phyloP scores from a whole-genome alignment of 2,888 invertebrate genomes.

The Cantharis lateralis region DNA sequence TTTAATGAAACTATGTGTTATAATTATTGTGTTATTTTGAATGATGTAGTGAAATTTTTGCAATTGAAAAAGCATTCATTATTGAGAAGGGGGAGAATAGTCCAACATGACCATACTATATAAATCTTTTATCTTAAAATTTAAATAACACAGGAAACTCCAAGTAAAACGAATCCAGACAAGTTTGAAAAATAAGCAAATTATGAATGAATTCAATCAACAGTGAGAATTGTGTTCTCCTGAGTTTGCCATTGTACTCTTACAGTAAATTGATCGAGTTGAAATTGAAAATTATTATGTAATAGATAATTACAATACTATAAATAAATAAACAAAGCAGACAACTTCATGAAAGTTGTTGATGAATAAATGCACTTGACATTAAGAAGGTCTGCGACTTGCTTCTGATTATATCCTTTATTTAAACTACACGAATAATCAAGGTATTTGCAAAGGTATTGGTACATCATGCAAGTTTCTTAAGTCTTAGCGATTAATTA shows the following conservation, averaged over 20 bases:
- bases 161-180: not conserved
- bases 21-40: too few species aligned
- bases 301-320: not conserved
- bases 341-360: not conserved
- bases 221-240: not conserved
- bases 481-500: not conserved
- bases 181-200: not conserved
- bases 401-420: not conserved
- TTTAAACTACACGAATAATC: not conserved
- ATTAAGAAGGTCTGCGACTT: not conserved
- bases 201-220: not conserved
- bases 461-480: not conserved
- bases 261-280: not conserved
- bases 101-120: too few species aligned
- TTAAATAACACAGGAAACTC: not conserved
- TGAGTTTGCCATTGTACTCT: not conserved
- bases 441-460: too few species aligned
- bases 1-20: too few species aligned
- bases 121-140: too few species aligned
- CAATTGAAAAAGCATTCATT: not conserved
- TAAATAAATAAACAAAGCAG: not conserved
- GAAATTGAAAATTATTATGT: not conserved
- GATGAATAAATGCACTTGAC: not conserved
- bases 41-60: not conserved
- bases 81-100: too few species aligned